Percentiles rank a stretch among this genome's conserved stretches.
Evolutionary conservation across 2,113 vertebrate species (phyloP).

Genomic region (Halcyon malimbica): DNA sequence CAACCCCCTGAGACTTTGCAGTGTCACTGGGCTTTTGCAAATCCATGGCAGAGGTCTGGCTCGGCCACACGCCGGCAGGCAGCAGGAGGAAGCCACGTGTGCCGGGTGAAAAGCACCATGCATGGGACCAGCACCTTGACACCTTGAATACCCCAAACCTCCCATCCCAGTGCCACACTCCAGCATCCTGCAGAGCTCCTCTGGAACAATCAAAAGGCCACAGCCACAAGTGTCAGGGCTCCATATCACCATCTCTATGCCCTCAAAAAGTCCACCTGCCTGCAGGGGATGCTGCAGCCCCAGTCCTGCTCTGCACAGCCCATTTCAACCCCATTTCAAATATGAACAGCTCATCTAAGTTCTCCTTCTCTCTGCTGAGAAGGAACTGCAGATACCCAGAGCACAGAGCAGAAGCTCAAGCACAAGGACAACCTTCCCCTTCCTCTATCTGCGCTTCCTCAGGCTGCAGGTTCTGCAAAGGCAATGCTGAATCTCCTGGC

Average conservation of each 20-base stretch:
- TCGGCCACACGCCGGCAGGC: fast-evolving
- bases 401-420: background rate
- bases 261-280: background rate
- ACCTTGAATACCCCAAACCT: background rate
- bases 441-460: background rate
- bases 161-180: background rate
- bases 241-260: background rate
- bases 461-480: background rate
- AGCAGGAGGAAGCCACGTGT: background rate
- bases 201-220: background rate
- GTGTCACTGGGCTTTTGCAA: background rate
- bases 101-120: background rate
- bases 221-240: fast-evolving
- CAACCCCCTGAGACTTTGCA: background rate
- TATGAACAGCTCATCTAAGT: fast-evolving
- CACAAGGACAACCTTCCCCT: background rate
- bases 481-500: background rate
- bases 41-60: fast-evolving
- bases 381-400: background rate
- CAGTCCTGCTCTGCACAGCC: fast-evolving
- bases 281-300: background rate
- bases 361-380: background rate
- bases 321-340: background rate
- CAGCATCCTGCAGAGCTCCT: background rate
- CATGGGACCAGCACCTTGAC: fast-evolving